Percentiles rank a stretch among this genome's conserved stretches.
Conservation (phyloP, 2,797 vertebrate species). For the Gastrophryne carolinensis region DNA sequence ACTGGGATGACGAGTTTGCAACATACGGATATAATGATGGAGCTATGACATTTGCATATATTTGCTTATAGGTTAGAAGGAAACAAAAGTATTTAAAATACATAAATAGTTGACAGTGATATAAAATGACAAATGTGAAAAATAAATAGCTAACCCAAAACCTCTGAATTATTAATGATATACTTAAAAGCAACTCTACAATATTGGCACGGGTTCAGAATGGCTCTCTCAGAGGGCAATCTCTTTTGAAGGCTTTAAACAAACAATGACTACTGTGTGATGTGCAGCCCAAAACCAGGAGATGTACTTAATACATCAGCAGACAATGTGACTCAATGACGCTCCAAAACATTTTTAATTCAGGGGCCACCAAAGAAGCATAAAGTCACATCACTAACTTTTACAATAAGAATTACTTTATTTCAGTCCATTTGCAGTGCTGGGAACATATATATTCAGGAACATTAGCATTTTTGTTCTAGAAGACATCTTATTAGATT, state of each 20-base stretch:
- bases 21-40: too few relatives aligned
- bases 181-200: not conserved
- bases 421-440: conserved; percentile 10
- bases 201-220: conserved; percentile 1
- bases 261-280: not conserved
- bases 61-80: too few relatives aligned
- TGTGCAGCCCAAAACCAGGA: not conserved
- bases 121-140: too few relatives aligned
- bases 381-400: conserved; percentile 22
- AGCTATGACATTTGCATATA: too few relatives aligned
- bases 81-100: too few relatives aligned
- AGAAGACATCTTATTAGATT: conserved; percentile 31
- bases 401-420: not conserved
- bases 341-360: conserved; percentile 22
- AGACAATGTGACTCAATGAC: conserved; percentile 26
- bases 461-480: conserved; percentile 4
- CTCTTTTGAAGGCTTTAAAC: not conserved
- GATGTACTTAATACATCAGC: not conserved
- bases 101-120: too few relatives aligned
- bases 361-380: not conserved
- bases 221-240: conserved; percentile 1
- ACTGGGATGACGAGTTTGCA: too few relatives aligned
- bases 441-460: conserved; percentile 31
- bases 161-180: conserved; percentile 18
- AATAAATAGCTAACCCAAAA: too few relatives aligned